Base-by-base conservation (phyloP, 2,113 vertebrate species). In the Chaetorhynchus papuensis region DNA sequence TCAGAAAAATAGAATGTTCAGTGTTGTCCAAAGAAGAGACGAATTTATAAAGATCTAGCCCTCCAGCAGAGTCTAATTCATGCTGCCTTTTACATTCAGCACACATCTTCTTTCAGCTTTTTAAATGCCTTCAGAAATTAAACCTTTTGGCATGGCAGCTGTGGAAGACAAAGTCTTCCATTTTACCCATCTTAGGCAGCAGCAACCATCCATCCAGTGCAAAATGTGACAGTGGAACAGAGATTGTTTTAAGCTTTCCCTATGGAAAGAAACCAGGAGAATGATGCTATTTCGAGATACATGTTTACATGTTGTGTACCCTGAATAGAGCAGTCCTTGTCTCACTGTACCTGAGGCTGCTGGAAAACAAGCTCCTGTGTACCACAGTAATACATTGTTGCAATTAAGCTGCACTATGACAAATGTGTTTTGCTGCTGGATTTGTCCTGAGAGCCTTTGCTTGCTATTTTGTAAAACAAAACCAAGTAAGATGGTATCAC, bases 121-220 rank as follows among this genome's bases (percentile, higher is more conserved):
- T 60, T 75, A 13, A 89, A 78, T 15, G 76, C 53, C 53, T 87
- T 89, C 65, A 72, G 71, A 93, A 95, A 76, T 68, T 8, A 78
- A 96, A 71, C 80, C 64, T 94, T 81, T 89, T 78, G 76, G 37
- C 80, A 66, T 41, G 44, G 83, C 90, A 93, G 88, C 90, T 94
- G 83, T 42, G 33, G 76, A 92, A 87, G 77, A 94, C 92, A 77
- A 79, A 75, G 80, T 89, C 80, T 92, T 84, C 72, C 63, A 80
- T 93, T 95, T 93, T 93, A 60, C 39, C 65, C 65, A 5, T 93
- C 94, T 91, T 64, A 80, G n/a, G 64, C 68, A 65, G n/a, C 44
- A 90, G 68, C 37, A 83, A 20, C 50, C 35, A 63, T 80, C n/a
- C 44, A 83, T 87, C 80, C 84, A 76, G 15, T 27, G 61, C 77